Evolutionary conservation across 64 coral and sea anemone genomes (phyloP).

Genomic region (Trachythela sp.): DNA sequence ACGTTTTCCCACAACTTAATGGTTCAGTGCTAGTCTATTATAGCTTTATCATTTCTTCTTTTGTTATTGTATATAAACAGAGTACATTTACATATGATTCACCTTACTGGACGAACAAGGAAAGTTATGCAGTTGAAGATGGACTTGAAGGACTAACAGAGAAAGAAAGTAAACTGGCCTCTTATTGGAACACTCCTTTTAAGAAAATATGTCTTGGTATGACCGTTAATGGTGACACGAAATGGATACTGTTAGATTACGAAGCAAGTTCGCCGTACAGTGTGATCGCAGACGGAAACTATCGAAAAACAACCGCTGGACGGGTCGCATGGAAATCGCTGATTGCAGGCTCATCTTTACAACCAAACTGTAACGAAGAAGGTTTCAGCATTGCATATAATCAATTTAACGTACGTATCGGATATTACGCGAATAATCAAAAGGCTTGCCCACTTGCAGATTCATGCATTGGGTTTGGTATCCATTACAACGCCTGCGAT

Average conservation of each 20-base stretch:
- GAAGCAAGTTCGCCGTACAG: slow-evolving; percentile 26
- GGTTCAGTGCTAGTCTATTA: too few relatives aligned
- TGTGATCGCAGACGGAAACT: slow-evolving; percentile 30
- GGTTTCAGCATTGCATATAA: neutral
- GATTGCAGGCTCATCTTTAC: slow-evolving; percentile 19
- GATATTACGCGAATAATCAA: neutral
- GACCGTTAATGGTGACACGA: neutral
- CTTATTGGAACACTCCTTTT: slow-evolving; percentile 21
- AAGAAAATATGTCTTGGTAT: slow-evolving; percentile 14
- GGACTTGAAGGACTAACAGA: slow-evolving; percentile 4
- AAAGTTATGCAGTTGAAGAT: neutral
- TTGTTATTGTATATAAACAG: neutral
- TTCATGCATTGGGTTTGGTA: slow-evolving; percentile 12
- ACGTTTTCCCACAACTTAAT: too few relatives aligned
- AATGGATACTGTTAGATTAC: neutral
- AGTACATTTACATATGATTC: neutral
- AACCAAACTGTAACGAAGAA: neutral
- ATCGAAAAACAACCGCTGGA: neutral
- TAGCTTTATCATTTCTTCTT: too few relatives aligned
- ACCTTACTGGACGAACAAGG: slow-evolving; percentile 15
- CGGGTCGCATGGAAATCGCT: slow-evolving; percentile 28
- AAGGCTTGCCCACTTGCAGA: neutral
- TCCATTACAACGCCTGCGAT: neutral
- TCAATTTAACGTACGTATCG: neutral
- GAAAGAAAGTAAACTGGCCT: slow-evolving; percentile 3